These are phyloP conservation scores for Ophraella communa DNA, from an alignment of 2,888 invertebrate genomes.

Conservation along the genomic window DNA sequence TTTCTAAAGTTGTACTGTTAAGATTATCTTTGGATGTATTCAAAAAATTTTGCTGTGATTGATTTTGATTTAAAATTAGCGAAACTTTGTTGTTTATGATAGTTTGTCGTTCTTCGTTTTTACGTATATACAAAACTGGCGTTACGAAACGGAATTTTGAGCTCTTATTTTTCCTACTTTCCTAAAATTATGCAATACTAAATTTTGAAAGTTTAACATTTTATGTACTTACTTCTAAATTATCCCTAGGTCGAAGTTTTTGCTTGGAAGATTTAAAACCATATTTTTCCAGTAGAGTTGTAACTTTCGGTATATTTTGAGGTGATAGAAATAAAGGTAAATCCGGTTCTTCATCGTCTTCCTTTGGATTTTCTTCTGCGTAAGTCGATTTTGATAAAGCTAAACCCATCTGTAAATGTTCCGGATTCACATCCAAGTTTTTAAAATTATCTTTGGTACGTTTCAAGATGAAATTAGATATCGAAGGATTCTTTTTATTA, in stretches of 20 bases:
- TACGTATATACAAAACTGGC: conserved; percentile 52
- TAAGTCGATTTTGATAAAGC: conserved; percentile 69
- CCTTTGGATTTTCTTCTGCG: conserved; percentile 39
- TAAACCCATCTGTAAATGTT: conserved; percentile 72
- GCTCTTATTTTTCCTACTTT: conserved; percentile 44
- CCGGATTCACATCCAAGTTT: conserved; percentile 66
- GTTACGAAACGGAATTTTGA: conserved; percentile 53
- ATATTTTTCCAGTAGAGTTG: conserved; percentile 67
- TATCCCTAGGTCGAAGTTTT: conserved; percentile 14
- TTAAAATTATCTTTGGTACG: conserved; percentile 61
- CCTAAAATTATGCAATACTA: conserved; percentile 36
- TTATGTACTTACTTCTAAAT: conserved; percentile 24
- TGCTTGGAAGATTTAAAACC: conserved; percentile 62
- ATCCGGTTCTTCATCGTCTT: conserved; percentile 28
- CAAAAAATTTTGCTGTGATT: too few relatives aligned
- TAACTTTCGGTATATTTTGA: conserved; percentile 53
- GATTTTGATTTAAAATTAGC: conserved; percentile 44
- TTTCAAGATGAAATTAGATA: conserved; percentile 56
- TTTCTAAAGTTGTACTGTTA: conserved; percentile 36
- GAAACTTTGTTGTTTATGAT: conserved; percentile 53
- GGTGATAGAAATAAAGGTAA: conserved; percentile 25
- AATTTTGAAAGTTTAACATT: neutral
- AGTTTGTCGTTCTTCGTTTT: conserved; percentile 51
- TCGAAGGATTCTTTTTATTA: conserved; percentile 28
- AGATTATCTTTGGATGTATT: conserved; percentile 15